A percentile compares a stretch with the other conserved stretches of the same genome.
These are phyloP conservation scores for Corythornis cristatus DNA, from an alignment of 2,113 vertebrate species.

Conservation along the genomic window DNA sequence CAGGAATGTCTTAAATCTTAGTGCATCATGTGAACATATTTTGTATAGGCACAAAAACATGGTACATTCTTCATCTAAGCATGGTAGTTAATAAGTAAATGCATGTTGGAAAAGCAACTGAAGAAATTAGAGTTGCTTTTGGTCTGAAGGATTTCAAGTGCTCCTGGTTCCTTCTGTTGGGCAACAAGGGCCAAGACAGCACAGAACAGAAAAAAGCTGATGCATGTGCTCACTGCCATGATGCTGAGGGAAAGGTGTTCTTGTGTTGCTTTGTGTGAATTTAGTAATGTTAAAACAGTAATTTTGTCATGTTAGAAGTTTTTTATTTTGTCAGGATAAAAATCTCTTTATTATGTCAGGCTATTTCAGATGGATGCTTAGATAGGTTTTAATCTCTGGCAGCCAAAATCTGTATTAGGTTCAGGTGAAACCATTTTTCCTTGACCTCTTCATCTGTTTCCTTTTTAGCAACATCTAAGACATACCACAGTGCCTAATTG, in stretches of 20 bases:
- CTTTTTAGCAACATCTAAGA: background rate
- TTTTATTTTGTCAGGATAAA: background rate
- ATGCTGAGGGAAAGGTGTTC: background rate
- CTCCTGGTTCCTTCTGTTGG: background rate
- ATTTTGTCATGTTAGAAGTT: background rate
- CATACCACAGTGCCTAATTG: background rate
- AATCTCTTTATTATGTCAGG: background rate
- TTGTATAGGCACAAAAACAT: background rate
- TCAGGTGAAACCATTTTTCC: conserved; percentile 1
- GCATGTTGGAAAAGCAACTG: background rate
- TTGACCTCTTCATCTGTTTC: conserved; percentile 7
- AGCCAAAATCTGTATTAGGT: background rate
- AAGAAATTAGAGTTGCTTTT: background rate
- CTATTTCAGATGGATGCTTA: background rate
- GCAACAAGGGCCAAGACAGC: background rate
- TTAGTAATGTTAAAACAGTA: background rate
- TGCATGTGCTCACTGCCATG: rapidly evolving
- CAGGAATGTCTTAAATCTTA: background rate
- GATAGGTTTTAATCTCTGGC: background rate
- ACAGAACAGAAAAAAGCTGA: background rate
- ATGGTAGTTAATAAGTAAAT: background rate
- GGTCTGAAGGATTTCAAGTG: background rate
- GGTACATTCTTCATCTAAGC: background rate
- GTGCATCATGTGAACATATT: background rate
- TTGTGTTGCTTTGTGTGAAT: background rate